Evolutionary conservation across 37 sponge, comb jelly and placozoan species (phyloP).

Genomic region (Theonella swinhoei): DNA sequence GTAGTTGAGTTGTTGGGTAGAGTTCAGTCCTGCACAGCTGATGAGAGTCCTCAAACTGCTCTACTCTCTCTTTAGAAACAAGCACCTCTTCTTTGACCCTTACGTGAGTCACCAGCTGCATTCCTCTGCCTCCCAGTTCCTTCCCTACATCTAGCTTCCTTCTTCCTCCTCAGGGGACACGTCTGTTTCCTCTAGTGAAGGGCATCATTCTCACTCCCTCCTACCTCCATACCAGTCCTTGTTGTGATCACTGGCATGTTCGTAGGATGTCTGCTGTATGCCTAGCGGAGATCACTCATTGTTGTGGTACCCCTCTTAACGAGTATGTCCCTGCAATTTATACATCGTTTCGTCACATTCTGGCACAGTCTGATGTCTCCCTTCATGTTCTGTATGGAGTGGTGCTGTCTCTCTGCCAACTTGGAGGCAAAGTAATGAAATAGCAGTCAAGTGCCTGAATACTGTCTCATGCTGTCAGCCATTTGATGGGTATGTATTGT

Average conservation of each 20-base stretch:
- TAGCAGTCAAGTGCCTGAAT: background rate
- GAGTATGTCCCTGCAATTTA: constrained; percentile 8
- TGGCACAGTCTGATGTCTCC: background rate
- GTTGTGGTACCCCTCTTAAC: constrained; percentile 21
- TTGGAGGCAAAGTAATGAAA: constrained; percentile 36
- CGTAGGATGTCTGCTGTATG: constrained; percentile 50
- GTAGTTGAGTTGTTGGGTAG: constrained; percentile 35
- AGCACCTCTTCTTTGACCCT: constrained; percentile 64
- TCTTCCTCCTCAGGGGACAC: background rate
- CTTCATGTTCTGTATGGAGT: constrained; percentile 53
- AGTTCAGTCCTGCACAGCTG: constrained; percentile 54
- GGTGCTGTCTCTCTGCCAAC: constrained; percentile 36
- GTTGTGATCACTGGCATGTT: constrained; percentile 46
- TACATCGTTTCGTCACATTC: constrained; percentile 9
- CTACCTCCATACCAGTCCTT: constrained; percentile 1
- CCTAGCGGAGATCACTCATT: constrained; percentile 33
- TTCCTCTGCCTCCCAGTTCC: too few relatives aligned
- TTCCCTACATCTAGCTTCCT: background rate
- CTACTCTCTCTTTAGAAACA: constrained; percentile 52
- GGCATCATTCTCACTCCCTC: constrained; percentile 22
- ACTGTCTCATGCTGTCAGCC: background rate
- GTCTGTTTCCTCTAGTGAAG: constrained; percentile 35
- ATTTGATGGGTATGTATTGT: constrained; percentile 17
- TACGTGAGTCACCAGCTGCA: constrained; percentile 10
- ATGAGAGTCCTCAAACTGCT: constrained; percentile 39